Conservation (phyloP, 2,888 invertebrate species). For the Drosophila hamatofila region DNA sequence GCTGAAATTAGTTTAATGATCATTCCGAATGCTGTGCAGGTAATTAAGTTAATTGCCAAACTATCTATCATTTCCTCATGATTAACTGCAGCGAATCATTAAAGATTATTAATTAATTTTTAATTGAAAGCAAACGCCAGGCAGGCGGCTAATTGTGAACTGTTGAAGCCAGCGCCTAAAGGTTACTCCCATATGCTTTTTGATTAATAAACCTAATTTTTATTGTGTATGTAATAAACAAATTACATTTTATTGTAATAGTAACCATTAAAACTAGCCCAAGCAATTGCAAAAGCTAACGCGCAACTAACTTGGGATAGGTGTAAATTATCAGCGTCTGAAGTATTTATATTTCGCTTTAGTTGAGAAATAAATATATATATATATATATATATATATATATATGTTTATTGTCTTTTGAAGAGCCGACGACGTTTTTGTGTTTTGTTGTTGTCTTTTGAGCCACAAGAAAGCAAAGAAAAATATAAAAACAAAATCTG, state of each 20-base stretch:
- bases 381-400: neutral
- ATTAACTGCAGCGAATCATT: slow-evolving; percentile 63
- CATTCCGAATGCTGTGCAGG: slow-evolving; percentile 33
- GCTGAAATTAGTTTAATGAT: slow-evolving; percentile 56
- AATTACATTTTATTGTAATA: slow-evolving; percentile 42
- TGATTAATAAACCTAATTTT: slow-evolving; percentile 43
- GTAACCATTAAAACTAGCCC: slow-evolving; percentile 25
- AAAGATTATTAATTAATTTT: slow-evolving; percentile 71
- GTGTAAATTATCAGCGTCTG: slow-evolving; percentile 29
- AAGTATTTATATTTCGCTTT: slow-evolving; percentile 15
- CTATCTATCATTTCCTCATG: slow-evolving; percentile 74
- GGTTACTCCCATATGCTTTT: slow-evolving; percentile 38
- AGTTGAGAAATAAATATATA: slow-evolving; percentile 9
- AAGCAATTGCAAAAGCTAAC: slow-evolving; percentile 24
- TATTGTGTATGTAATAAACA: slow-evolving; percentile 20
- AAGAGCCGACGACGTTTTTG: slow-evolving; percentile 47
- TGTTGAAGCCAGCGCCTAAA: slow-evolving; percentile 42
- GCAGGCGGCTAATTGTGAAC: slow-evolving; percentile 47
- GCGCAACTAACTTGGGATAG: slow-evolving; percentile 12
- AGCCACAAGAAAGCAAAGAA: slow-evolving; percentile 7
- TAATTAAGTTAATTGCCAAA: slow-evolving; percentile 67
- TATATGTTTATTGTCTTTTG: slow-evolving; percentile 49
- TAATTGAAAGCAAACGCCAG: slow-evolving; percentile 62
- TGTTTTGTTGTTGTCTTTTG: slow-evolving; percentile 15
- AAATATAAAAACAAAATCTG: slow-evolving; percentile 45